Conservation (phyloP, 1,140 invertebrate species). For the Neuroterus valhalla region DNA sequence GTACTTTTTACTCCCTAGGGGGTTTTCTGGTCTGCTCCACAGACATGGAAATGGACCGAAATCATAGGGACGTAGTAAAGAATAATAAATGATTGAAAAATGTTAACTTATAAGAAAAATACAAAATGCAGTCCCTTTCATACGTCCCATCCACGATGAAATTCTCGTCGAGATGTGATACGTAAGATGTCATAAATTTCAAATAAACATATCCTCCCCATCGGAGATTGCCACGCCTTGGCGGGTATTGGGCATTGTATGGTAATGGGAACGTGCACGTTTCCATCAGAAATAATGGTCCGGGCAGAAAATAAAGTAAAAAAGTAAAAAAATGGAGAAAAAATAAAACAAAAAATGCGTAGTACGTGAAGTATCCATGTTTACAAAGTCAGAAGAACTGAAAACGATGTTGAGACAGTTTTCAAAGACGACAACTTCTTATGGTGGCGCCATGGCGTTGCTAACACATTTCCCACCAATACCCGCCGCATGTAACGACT, state of each 20-base stretch:
- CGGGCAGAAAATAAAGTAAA: conserved; percentile 12
- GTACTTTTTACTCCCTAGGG: too few species aligned
- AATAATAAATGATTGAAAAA: too few species aligned
- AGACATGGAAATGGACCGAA: too few species aligned
- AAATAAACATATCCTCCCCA: conserved; percentile 14
- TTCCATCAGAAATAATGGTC: background rate
- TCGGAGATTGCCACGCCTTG: conserved; percentile 15
- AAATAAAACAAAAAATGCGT: background rate
- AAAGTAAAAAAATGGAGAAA: background rate
- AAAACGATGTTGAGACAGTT: background rate
- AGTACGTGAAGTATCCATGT: background rate
- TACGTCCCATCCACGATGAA: background rate
- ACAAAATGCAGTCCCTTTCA: background rate
- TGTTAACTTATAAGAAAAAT: too few species aligned
- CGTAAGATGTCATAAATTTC: conserved; percentile 23
- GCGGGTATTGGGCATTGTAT: conserved; percentile 52
- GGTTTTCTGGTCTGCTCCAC: too few species aligned
- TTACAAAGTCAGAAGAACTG: conserved; percentile 10
- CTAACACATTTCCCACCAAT: conserved; percentile 22
- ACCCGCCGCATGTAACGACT: background rate
- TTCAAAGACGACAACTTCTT: background rate
- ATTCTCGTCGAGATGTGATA: background rate
- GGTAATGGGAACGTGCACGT: conserved; percentile 48
- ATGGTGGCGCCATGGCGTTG: conserved; percentile 40
- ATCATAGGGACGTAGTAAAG: too few species aligned